These are phyloP conservation scores for Lithophane ornitopus DNA, from an alignment of 2,888 invertebrate genomes.

Conservation along the genomic window DNA sequence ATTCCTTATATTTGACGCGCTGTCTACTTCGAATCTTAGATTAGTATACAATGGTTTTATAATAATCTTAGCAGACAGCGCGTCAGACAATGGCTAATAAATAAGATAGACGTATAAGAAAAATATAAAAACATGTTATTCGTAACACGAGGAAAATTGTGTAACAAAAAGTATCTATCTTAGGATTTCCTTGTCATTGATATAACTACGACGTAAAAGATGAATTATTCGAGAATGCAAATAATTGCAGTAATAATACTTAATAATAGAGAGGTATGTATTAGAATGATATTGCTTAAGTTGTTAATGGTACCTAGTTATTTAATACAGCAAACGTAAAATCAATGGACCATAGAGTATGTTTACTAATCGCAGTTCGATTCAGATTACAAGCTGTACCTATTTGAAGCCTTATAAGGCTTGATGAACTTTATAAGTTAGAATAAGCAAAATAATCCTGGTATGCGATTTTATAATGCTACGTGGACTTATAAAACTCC, in stretches of 20 bases:
- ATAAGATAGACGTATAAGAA: not conserved
- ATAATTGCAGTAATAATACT: not conserved
- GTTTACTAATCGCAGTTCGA: not conserved
- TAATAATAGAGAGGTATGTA: not conserved
- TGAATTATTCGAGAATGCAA: not conserved
- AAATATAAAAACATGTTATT: not conserved
- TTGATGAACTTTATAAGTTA: too few relatives aligned
- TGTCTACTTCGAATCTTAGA: not conserved
- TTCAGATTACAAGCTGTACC: not conserved
- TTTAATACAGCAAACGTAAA: not conserved
- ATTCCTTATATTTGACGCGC: not conserved
- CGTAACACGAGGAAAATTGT: slow-evolving; percentile 1
- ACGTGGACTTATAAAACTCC: too few relatives aligned
- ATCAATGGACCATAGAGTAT: not conserved
- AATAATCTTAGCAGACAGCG: too few relatives aligned
- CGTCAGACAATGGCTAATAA: not conserved
- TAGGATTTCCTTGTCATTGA: slow-evolving; percentile 17
- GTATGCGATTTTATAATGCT: too few relatives aligned
- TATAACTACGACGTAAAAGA: not conserved
- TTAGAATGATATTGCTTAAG: not conserved
- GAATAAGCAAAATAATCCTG: too few relatives aligned
- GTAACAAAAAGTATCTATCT: not conserved
- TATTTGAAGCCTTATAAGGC: not conserved
- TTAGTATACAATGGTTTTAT: too few relatives aligned
- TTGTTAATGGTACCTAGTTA: not conserved